Evolutionary conservation across 2,888 invertebrate species (phyloP).

Genomic region (Atethmia centrago): DNA sequence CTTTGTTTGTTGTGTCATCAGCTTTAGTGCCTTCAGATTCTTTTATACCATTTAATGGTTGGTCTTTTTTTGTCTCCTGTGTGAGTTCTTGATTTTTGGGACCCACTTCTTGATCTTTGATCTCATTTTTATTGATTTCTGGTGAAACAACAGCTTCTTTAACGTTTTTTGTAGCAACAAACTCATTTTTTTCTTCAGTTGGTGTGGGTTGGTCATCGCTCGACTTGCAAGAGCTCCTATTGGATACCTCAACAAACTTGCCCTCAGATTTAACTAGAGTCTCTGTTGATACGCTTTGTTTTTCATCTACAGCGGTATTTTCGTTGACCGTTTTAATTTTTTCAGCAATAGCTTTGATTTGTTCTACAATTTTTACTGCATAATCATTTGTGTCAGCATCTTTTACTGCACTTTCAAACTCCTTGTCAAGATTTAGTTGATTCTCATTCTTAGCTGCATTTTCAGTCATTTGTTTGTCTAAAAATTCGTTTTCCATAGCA

Average conservation of each 20-base stretch:
- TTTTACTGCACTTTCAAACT: constrained; percentile 61
- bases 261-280: constrained; percentile 84
- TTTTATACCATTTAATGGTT: constrained; percentile 45
- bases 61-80: constrained; percentile 1
- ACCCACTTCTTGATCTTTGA: neutral
- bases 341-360: constrained; percentile 10
- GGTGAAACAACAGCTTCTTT: neutral
- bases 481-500: constrained; percentile 84
- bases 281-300: constrained; percentile 69
- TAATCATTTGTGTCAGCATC: constrained; percentile 23
- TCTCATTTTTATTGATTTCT: constrained; percentile 12
- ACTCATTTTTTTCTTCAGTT: constrained; percentile 22
- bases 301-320: constrained; percentile 57
- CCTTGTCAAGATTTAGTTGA: constrained; percentile 78
- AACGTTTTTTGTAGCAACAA: constrained; percentile 17
- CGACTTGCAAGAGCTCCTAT: constrained; percentile 79
- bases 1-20: constrained; percentile 45
- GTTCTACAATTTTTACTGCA: constrained; percentile 17
- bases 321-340: constrained; percentile 24
- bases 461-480: constrained; percentile 77
- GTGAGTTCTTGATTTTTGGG: constrained; percentile 4
- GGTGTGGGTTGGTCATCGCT: constrained; percentile 63
- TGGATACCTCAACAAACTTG: constrained; percentile 83
- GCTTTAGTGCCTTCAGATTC: constrained; percentile 58
- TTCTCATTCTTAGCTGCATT: constrained; percentile 82